Evolutionary conservation across 2,888 invertebrate species (phyloP).

Genomic region (Rhagonycha lutea): DNA sequence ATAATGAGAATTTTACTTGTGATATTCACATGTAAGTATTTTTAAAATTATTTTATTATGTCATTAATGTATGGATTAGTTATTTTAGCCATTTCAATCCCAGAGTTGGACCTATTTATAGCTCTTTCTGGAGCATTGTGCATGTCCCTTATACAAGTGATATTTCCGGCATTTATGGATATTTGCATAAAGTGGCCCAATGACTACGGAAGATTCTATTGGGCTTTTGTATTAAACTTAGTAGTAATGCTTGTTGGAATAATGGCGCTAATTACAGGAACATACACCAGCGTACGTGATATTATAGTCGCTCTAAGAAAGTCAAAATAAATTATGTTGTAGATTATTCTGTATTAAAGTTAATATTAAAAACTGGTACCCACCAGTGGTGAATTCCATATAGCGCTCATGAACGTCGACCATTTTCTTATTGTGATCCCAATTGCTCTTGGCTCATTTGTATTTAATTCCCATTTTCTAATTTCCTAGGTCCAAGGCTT

Average conservation of each 20-base stretch:
- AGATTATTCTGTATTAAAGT: too few relatives aligned
- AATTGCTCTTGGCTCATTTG: too few relatives aligned
- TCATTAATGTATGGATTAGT: conserved; percentile 60
- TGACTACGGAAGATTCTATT: conserved; percentile 57
- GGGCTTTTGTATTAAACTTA: conserved; percentile 57
- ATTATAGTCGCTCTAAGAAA: conserved; percentile 47
- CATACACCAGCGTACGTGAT: conserved; percentile 60
- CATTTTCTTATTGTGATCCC: too few relatives aligned
- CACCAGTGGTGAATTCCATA: too few relatives aligned
- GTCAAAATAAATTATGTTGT: too few relatives aligned
- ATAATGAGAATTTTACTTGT: conserved; percentile 50
- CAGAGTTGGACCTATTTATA: conserved; percentile 73
- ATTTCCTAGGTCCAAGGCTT: too few relatives aligned
- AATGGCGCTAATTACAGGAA: conserved; percentile 61
- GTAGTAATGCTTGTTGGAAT: conserved; percentile 59
- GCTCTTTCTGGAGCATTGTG: conserved; percentile 77
- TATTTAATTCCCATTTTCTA: too few relatives aligned
- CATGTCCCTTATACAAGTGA: conserved; percentile 72
- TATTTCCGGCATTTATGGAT: conserved; percentile 76
- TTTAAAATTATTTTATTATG: too few relatives aligned
- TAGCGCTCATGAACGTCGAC: too few relatives aligned
- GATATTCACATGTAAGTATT: conserved; percentile 50
- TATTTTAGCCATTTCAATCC: conserved; percentile 69
- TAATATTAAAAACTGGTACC: too few relatives aligned
- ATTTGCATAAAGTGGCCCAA: conserved; percentile 72